These are phyloP conservation scores for Manacus vitellinus DNA, from an alignment of 2,113 vertebrate species.

Conservation along the genomic window DNA sequence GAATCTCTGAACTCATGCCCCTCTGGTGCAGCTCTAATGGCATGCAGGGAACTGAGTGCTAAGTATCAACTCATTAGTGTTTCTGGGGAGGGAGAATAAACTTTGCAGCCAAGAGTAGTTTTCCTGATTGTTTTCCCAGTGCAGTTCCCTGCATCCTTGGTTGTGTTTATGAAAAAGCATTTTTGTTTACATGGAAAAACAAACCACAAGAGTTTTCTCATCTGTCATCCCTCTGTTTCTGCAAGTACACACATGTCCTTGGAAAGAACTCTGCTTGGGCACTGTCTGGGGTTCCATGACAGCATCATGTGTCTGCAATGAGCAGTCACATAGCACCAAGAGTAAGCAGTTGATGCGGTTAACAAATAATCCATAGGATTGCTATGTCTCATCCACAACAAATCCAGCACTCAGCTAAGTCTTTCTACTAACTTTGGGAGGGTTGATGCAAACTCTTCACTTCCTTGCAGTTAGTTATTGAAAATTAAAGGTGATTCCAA, in stretches of 20 bases:
- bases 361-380: neutral
- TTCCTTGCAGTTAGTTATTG: neutral
- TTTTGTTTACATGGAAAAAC: conserved; percentile 48
- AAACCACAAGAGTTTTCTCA: conserved; percentile 30
- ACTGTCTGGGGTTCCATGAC: neutral
- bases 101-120: conserved; percentile 50
- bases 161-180: conserved; percentile 25
- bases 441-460: neutral
- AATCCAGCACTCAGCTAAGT: neutral
- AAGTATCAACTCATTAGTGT: neutral
- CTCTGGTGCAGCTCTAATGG: neutral
- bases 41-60: neutral
- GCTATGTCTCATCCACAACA: neutral
- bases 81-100: neutral
- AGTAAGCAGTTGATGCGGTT: neutral
- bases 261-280: neutral
- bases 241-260: neutral
- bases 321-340: neutral
- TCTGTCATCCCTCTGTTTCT: conserved; percentile 25
- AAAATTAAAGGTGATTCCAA: neutral
- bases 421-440: neutral
- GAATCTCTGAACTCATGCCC: neutral
- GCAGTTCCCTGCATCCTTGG: neutral
- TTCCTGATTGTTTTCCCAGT: conserved; percentile 29
- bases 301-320: neutral